Percentiles rank a stretch among this genome's conserved stretches.
phyloP scores from a whole-genome alignment of 2,888 invertebrate genomes.

The Eupithecia inturbata region DNA sequence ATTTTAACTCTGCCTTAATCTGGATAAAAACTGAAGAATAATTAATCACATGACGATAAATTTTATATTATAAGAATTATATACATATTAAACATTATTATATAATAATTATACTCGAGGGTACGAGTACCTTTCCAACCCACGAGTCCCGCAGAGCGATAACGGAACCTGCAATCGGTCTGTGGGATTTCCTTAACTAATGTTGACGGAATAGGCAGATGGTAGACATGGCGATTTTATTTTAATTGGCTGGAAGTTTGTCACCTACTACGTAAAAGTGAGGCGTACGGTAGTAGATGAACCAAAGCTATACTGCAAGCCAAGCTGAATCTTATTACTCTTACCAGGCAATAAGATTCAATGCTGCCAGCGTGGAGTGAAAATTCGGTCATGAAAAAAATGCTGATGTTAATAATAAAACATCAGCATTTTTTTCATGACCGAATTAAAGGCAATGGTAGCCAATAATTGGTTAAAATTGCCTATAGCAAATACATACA shows the following conservation, averaged over 20 bases:
- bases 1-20: too few relatives aligned
- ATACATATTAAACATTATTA: not conserved
- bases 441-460: too few relatives aligned
- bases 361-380: not conserved
- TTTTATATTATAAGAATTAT: not conserved
- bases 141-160: not conserved
- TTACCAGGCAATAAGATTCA: not conserved
- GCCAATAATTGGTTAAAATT: not conserved
- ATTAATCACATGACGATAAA: not conserved
- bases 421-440: too few relatives aligned
- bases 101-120: not conserved
- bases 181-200: not conserved
- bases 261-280: not conserved
- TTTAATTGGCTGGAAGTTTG: not conserved
- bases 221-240: not conserved
- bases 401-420: too few relatives aligned
- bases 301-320: not conserved
- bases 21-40: slow-evolving; percentile 2
- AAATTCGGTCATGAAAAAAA: not conserved
- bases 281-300: not conserved
- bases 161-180: not conserved
- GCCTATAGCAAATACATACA: not conserved
- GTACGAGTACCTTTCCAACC: not conserved
- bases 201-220: not conserved
- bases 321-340: not conserved